Evolutionary conservation across 53 echinoderm and acorn worm species (phyloP).

Genomic region (Actinopyga echinites): DNA sequence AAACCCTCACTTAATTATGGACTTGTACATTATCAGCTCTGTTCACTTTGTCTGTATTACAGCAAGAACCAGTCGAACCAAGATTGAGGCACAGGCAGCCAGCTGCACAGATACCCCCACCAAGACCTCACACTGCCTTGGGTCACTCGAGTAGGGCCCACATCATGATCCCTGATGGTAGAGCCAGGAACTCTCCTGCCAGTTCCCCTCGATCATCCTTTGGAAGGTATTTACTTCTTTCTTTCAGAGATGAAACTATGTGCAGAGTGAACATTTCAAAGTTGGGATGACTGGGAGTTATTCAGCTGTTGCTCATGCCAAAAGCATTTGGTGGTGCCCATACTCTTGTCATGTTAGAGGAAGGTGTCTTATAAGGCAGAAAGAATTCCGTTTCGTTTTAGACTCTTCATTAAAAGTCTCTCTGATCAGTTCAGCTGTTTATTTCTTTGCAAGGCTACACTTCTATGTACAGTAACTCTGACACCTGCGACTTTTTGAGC

Average conservation of each 20-base stretch:
- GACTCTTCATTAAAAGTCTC: too few relatives aligned
- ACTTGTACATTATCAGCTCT: not conserved
- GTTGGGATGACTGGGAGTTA: too few relatives aligned
- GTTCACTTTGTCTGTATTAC: not conserved
- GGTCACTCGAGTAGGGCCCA: not conserved
- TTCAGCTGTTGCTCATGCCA: too few relatives aligned
- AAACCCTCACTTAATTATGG: too few relatives aligned
- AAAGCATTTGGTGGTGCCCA: too few relatives aligned
- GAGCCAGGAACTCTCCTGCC: not conserved
- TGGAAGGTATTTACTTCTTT: not conserved
- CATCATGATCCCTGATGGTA: constrained; percentile 3
- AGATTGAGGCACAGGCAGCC: not conserved
- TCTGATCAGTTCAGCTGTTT: too few relatives aligned
- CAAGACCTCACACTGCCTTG: constrained; percentile 27
- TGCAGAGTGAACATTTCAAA: not conserved
- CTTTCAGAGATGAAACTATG: not conserved
- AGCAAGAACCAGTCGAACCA: constrained; percentile 16
- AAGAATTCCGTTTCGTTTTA: too few relatives aligned
- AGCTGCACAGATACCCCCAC: not conserved
- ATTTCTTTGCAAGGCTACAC: too few relatives aligned
- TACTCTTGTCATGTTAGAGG: too few relatives aligned
- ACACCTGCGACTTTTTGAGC: too few relatives aligned
- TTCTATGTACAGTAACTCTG: too few relatives aligned
- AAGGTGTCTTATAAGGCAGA: too few relatives aligned
- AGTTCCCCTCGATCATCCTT: constrained; percentile 4